These are phyloP conservation scores for Helogale parvula DNA, from an alignment of 2,113 vertebrate genomes.

Conservation along the genomic window DNA sequence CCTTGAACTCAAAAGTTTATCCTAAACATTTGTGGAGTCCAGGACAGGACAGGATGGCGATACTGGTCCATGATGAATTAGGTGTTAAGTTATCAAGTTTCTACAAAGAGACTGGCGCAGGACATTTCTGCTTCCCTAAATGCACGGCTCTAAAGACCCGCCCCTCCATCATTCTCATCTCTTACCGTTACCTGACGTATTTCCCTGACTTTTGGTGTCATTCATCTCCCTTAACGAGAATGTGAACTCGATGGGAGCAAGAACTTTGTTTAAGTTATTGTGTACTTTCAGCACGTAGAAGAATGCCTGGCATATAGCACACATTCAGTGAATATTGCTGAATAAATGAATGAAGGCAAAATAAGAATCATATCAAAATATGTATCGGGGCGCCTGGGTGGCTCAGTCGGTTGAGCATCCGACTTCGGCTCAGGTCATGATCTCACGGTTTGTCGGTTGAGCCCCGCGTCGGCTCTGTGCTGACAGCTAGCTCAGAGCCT, in stretches of 20 bases:
- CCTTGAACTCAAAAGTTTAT: not conserved
- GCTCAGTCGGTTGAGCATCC: too few relatives aligned
- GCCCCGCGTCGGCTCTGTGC: too few relatives aligned
- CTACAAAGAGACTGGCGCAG: not conserved
- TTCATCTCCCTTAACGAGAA: not conserved
- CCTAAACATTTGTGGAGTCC: not conserved
- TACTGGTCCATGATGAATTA: not conserved
- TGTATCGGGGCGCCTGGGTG: not conserved
- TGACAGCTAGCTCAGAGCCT: too few relatives aligned
- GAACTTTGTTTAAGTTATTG: not conserved
- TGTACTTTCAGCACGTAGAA: not conserved
- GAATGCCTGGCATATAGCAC: not conserved
- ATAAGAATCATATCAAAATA: not conserved
- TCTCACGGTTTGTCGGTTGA: too few relatives aligned
- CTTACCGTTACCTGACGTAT: not conserved
- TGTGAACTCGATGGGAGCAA: not conserved
- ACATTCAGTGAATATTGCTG: not conserved
- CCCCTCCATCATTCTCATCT: not conserved
- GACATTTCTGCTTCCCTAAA: not conserved
- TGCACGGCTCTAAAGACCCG: not conserved
- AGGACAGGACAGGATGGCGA: not conserved
- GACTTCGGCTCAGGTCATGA: too few relatives aligned
- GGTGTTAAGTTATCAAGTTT: not conserved
- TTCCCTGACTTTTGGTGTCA: not conserved
- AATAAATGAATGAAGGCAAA: slow-evolving; percentile 7